These are phyloP conservation scores for Automeris io DNA, from an alignment of 2,888 invertebrate genomes.

Conservation along the genomic window DNA sequence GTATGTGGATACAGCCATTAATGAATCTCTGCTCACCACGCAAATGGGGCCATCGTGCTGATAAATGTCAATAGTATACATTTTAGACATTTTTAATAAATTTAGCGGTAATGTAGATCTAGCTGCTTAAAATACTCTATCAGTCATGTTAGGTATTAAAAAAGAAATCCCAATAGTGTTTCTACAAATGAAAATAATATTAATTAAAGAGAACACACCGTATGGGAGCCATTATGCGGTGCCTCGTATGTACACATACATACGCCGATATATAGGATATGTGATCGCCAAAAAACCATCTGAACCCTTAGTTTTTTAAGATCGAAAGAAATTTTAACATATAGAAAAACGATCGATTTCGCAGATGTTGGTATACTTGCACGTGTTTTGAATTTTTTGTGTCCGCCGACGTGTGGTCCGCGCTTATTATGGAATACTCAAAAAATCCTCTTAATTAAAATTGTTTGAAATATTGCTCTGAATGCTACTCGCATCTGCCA, in stretches of 20 bases:
- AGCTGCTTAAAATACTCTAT: too few relatives aligned
- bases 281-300: conserved; percentile 57
- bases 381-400: conserved; percentile 55
- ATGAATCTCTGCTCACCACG: too few relatives aligned
- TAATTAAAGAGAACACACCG: conserved; percentile 11
- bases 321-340: conserved; percentile 49
- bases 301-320: conserved; percentile 45
- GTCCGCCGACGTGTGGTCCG: conserved; percentile 41
- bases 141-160: too few relatives aligned
- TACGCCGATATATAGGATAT: conserved; percentile 55
- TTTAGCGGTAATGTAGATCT: too few relatives aligned
- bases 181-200: not conserved
- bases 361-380: conserved; percentile 75
- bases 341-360: conserved; percentile 59
- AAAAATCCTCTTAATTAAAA: conserved; percentile 45
- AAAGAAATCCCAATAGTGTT: not conserved
- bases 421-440: conserved; percentile 41
- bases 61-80: too few relatives aligned
- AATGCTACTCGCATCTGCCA: conserved; percentile 33
- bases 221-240: conserved; percentile 12
- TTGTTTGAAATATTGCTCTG: conserved; percentile 37
- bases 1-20: too few relatives aligned
- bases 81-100: too few relatives aligned
- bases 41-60: too few relatives aligned
- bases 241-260: conserved; percentile 32